phyloP scores from a whole-genome alignment of 2,113 vertebrate species.

The Todiramphus chloris region DNA sequence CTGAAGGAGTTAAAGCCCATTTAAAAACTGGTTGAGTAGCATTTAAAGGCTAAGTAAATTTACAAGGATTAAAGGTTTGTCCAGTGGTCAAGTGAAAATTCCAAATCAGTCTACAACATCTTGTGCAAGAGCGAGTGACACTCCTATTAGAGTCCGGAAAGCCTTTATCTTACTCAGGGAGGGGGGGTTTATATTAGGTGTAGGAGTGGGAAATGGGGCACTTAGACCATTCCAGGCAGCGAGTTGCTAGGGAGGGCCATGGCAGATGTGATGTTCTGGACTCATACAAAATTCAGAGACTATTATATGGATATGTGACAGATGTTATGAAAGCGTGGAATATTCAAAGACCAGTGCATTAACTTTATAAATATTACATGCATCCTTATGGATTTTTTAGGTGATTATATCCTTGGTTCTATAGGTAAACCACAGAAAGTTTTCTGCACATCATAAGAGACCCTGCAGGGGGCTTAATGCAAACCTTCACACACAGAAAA shows the following conservation, averaged over 20 bases:
- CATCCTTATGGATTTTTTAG: slow-evolving; percentile 4
- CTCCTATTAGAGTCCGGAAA: neutral
- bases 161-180: neutral
- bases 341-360: slow-evolving; percentile 27
- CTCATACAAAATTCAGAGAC: slow-evolving; percentile 39
- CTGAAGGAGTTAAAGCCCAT: neutral
- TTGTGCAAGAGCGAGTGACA: neutral
- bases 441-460: neutral
- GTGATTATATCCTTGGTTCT: neutral
- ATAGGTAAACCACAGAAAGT: neutral
- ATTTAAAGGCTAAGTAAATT: neutral
- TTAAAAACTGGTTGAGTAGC: neutral
- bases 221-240: neutral
- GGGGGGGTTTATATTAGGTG: neutral
- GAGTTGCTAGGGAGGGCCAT: neutral
- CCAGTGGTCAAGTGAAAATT: neutral
- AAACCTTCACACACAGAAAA: neutral
- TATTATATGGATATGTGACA: slow-evolving; percentile 27
- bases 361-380: slow-evolving; percentile 46
- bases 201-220: neutral
- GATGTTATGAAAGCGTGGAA: neutral
- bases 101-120: neutral
- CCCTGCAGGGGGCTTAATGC: neutral
- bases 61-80: neutral
- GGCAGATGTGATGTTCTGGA: neutral